Conservation (phyloP, 2,888 invertebrate species). For the Metalampra italica region DNA sequence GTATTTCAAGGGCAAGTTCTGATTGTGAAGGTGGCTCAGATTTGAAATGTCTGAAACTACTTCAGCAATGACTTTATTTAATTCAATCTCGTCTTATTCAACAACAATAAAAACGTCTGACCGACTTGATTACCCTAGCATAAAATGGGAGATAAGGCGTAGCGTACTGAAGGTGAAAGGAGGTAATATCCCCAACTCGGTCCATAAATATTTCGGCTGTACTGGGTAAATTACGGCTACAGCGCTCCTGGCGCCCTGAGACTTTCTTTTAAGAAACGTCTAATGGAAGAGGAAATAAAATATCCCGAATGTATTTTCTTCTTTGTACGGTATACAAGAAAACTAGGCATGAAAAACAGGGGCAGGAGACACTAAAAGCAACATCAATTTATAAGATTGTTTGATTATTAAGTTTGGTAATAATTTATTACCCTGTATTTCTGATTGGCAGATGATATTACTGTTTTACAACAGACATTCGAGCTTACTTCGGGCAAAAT, state of each 20-base stretch:
- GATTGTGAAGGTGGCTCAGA: too few species aligned
- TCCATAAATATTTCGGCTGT: conserved; percentile 13
- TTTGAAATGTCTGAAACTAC: too few species aligned
- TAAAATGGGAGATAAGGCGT: conserved; percentile 2
- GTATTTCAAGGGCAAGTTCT: too few species aligned
- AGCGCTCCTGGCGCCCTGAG: background rate
- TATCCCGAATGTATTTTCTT: background rate
- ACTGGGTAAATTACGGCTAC: conserved; percentile 9
- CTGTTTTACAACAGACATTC: too few species aligned
- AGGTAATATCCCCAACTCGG: conserved; percentile 9
- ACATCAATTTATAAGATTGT: too few species aligned
- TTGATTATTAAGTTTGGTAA: too few species aligned
- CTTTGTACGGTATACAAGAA: background rate
- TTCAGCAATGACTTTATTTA: background rate
- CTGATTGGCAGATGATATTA: too few species aligned
- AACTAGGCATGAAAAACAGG: too few species aligned
- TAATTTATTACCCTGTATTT: too few species aligned
- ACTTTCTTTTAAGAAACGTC: background rate
- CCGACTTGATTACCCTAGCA: background rate
- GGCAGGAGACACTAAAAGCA: too few species aligned
- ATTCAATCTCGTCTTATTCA: background rate
- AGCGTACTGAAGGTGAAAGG: conserved; percentile 4
- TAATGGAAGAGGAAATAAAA: background rate
- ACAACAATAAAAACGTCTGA: background rate
- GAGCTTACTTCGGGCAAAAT: too few species aligned